Evolutionary conservation across 35 echinoderm and acorn worm genomes (phyloP), one percentile per base, ranked within the genome.

Genomic region (Apostichopus japonicus): DNA sequence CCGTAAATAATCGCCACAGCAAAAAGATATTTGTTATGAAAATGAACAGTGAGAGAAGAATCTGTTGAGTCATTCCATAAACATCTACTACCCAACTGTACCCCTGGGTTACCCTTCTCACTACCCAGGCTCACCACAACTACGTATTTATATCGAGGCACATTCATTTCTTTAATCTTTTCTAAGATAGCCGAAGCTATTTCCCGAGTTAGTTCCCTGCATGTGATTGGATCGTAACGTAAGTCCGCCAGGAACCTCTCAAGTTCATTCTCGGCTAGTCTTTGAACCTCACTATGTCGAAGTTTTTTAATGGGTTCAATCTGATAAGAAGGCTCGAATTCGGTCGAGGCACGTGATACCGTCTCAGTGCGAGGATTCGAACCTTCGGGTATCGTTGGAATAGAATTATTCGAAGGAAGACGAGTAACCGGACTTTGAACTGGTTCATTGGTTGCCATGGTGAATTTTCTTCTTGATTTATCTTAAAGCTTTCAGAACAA

Each of bases 1-100:
- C 94, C 96, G 78, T 98, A 98, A 15, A 98, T 81, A 92, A 95
- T 95, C 54, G 86, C 96, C 6, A 95, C 94, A 53, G 96, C 96
- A 77, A 95, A 98, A 17, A 98, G 59, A 14, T 91, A 92, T 77
- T 79, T 90, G 79, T 98, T 98, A 13, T 67, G 92, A 81, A 87
- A 98, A 56, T 95, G 65, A 0, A 95, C 92, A 23, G 87, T 98
- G 15, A 80, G 86, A 25, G 90, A 93, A 15, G 94, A 93, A 79
- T 98, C 96, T 4, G 92, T 93, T 7, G 71, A 84, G 11, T 95
- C 91, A 59, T 98, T 91, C 96, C 96, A 98, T 4, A 98, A 77
- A 92, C 96, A 98, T 61, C 96, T 86, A 80, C 96, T 98, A 19
- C 96, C 92, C 7, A 98, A 71, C 56, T 93, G 91, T 25, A 95